These are phyloP conservation scores for Equus quagga DNA, from an alignment of 2,113 vertebrate genomes.

Conservation along the genomic window DNA sequence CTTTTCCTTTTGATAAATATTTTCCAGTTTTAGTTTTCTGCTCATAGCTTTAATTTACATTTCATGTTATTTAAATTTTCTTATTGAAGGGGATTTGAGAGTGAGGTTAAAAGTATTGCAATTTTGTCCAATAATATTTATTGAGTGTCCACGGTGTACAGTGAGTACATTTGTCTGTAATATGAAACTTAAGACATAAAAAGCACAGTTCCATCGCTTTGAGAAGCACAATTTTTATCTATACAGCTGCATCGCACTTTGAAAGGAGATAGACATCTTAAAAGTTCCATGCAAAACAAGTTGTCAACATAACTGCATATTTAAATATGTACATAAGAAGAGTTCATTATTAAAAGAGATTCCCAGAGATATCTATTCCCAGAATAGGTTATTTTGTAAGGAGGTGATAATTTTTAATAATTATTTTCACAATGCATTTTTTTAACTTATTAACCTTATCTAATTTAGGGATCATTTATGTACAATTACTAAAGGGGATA, in stretches of 20 bases:
- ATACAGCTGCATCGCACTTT: background rate
- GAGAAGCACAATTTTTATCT: background rate
- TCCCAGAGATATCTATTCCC: background rate
- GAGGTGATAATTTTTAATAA: background rate
- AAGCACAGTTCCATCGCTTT: background rate
- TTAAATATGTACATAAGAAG: background rate
- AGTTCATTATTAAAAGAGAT: background rate
- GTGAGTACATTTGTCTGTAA: background rate
- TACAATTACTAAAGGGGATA: background rate
- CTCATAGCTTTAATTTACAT: constrained; percentile 45
- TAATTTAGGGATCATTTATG: background rate
- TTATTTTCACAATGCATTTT: background rate
- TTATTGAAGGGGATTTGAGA: constrained; percentile 22
- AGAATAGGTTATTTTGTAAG: background rate
- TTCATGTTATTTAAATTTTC: constrained; percentile 56
- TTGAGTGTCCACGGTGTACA: background rate
- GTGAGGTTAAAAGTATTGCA: background rate
- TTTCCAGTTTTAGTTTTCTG: constrained; percentile 1
- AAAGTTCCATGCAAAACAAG: background rate
- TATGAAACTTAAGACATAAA: constrained; percentile 24
- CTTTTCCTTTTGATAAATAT: background rate
- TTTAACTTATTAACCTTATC: background rate
- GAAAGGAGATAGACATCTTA: background rate
- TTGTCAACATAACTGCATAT: background rate
- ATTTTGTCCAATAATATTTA: background rate